Percentiles rank a stretch among this genome's conserved stretches.
Evolutionary conservation across 2,888 invertebrate genomes (phyloP).

Genomic region (Subacronicta megacephala): DNA sequence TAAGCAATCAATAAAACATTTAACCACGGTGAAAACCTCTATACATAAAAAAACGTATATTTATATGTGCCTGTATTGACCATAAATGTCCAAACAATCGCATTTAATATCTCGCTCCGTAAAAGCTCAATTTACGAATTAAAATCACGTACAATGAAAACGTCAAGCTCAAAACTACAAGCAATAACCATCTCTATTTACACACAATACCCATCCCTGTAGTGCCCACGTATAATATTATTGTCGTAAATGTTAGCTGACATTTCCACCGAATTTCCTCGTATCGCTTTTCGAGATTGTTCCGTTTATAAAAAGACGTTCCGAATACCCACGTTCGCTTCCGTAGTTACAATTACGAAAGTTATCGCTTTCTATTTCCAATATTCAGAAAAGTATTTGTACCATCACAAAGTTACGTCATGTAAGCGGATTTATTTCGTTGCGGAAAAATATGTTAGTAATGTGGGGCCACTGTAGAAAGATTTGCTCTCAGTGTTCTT

Average conservation of each 20-base stretch:
- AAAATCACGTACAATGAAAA: constrained; percentile 18
- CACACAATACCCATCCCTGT: constrained; percentile 18
- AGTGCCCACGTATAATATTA: constrained; percentile 13
- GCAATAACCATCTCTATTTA: constrained; percentile 31
- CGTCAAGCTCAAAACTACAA: constrained; percentile 11
- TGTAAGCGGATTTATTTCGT: not conserved
- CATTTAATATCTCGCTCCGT: constrained; percentile 14
- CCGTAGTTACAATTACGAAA: constrained; percentile 14
- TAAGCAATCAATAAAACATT: too few species aligned
- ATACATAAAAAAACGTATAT: too few species aligned
- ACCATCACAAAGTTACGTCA: not conserved
- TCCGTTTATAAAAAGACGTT: constrained; percentile 18
- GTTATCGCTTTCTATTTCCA: constrained; percentile 12
- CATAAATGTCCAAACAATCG: constrained; percentile 2
- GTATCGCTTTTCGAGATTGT: constrained; percentile 15
- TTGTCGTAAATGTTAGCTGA: constrained; percentile 10
- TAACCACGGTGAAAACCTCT: too few species aligned
- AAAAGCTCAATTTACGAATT: constrained; percentile 12
- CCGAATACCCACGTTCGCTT: constrained; percentile 11
- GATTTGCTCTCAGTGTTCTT: too few species aligned
- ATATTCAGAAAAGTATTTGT: constrained; percentile 12
- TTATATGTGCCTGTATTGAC: too few species aligned
- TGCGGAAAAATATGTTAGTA: not conserved
- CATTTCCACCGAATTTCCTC: constrained; percentile 18
- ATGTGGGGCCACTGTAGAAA: too few species aligned